Evolutionary conservation across 2,888 invertebrate species (phyloP).

Genomic region (Agapostemon virescens): DNA sequence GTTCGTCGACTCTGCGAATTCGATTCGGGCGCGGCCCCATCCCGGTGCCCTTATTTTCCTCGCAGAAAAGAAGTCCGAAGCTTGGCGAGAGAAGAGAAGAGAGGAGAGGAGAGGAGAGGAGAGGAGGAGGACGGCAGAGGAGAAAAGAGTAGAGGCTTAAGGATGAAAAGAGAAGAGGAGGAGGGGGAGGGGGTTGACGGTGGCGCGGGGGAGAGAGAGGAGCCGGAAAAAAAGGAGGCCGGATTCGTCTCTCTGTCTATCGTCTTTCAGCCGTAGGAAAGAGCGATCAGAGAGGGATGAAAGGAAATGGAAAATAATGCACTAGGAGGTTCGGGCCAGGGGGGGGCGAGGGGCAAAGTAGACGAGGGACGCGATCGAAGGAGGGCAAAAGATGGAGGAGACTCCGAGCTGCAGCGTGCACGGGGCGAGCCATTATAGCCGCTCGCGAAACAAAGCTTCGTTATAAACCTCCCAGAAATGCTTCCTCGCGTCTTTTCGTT

Average conservation of each 20-base stretch:
- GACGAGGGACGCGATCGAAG: slow-evolving; percentile 66
- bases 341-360: slow-evolving; percentile 25
- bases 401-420: slow-evolving; percentile 68
- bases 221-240: too few relatives aligned
- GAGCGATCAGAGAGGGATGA: slow-evolving; percentile 51
- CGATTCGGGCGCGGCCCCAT: slow-evolving; percentile 45
- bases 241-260: slow-evolving; percentile 35
- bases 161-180: background rate
- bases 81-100: slow-evolving; percentile 1
- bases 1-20: slow-evolving; percentile 51
- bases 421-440: slow-evolving; percentile 69
- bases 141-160: background rate
- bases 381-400: slow-evolving; percentile 66
- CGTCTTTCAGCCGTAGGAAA: slow-evolving; percentile 48
- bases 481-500: slow-evolving; percentile 39
- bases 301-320: slow-evolving; percentile 67
- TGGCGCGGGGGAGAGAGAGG: background rate
- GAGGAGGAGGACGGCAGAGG: too few relatives aligned
- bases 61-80: slow-evolving; percentile 26
- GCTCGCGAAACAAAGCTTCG: slow-evolving; percentile 72
- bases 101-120: background rate
- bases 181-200: background rate
- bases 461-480: slow-evolving; percentile 68
- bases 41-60: slow-evolving; percentile 50
- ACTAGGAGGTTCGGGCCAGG: slow-evolving; percentile 6